Percentiles rank a stretch among this genome's conserved stretches.
Evolutionary conservation across 1,140 invertebrate genomes (phyloP).

Genomic region (Caenorhabditis brenneri): DNA sequence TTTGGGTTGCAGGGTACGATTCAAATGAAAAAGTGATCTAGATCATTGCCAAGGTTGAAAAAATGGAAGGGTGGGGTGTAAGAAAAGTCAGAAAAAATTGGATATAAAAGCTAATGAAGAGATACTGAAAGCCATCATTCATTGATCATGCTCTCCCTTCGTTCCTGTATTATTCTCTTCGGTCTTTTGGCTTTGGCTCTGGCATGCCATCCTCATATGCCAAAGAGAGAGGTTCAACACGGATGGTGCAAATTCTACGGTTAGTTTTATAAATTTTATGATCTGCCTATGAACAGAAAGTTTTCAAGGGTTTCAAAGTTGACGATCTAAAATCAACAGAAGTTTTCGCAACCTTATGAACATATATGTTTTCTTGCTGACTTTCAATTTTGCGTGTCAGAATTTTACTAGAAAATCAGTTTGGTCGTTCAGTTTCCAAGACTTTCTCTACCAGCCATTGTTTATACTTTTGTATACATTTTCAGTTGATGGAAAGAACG

Average conservation of each 20-base stretch:
- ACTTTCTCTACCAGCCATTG: no score
- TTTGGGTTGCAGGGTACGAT: not conserved
- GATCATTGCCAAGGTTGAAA: conserved; percentile 1
- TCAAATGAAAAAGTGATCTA: not conserved
- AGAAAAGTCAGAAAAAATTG: no score
- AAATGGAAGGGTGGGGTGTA: not conserved
- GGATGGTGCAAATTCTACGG: conserved; percentile 11
- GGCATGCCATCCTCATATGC: conserved; percentile 1
- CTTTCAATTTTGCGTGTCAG: no score
- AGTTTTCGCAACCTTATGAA: no score
- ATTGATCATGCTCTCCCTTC: conserved; percentile 24
- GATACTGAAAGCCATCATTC: not conserved
- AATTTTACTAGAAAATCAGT: no score
- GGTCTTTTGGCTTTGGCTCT: not conserved
- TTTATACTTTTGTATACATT: no score
- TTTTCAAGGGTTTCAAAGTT: no score
- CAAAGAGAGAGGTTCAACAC: conserved; percentile 20
- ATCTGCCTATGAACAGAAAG: no score
- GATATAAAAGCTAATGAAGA: no score
- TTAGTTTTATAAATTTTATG: not conserved
- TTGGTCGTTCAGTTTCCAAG: no score
- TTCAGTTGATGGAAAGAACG: conserved; percentile 18
- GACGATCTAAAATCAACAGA: no score
- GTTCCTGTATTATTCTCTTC: not conserved
- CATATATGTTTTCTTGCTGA: no score